Evolutionary conservation across 2,113 vertebrate species (phyloP).

Genomic region (Aegypius monachus): DNA sequence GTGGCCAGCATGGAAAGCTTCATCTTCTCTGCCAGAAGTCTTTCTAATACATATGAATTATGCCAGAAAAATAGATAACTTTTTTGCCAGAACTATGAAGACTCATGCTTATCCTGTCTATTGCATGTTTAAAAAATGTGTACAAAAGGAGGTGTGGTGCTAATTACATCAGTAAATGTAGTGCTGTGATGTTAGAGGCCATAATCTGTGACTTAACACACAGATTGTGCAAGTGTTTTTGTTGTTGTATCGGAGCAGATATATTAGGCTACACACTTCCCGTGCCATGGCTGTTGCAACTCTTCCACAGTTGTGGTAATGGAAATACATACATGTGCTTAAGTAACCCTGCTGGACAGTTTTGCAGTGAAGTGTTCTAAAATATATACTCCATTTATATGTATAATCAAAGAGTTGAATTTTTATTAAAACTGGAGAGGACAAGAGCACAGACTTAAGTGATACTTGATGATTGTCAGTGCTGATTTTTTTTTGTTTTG

Average conservation of each 20-base stretch:
- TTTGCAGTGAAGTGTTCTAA: background rate
- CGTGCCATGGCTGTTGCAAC: background rate
- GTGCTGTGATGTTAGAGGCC: background rate
- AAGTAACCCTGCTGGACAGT: background rate
- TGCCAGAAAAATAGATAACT: rapidly evolving
- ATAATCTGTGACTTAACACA: background rate
- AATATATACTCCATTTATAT: background rate
- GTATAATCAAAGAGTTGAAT: background rate
- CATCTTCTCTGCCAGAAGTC: background rate
- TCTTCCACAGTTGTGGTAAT: background rate
- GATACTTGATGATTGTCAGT: background rate
- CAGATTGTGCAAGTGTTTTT: background rate
- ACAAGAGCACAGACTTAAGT: background rate
- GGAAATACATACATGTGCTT: background rate
- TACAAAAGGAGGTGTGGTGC: background rate
- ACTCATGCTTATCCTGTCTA: background rate
- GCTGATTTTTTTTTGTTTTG: background rate
- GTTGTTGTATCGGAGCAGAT: background rate
- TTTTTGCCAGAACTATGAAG: background rate
- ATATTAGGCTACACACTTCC: rapidly evolving
- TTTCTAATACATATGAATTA: background rate
- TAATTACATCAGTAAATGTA: background rate
- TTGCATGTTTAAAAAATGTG: background rate
- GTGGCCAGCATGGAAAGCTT: background rate
- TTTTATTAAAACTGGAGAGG: background rate